Percentiles rank a stretch among this genome's conserved stretches.
phyloP scores from a whole-genome alignment of 2,888 invertebrate genomes.

The Dolomedes plantarius region DNA sequence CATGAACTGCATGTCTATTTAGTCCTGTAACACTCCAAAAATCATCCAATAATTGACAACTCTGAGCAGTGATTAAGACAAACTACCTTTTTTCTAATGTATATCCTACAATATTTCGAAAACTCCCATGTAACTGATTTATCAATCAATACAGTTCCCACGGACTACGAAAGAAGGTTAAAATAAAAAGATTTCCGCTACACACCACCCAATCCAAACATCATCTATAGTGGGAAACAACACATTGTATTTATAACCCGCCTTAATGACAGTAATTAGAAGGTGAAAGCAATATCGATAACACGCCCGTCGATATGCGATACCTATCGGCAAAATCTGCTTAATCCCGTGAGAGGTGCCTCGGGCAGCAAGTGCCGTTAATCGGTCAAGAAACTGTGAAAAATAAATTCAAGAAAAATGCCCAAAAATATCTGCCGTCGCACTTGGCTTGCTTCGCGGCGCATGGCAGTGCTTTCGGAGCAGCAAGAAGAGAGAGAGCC shows the following conservation, averaged over 20 bases:
- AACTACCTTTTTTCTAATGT: no score
- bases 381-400: conserved; percentile 58
- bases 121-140: no score
- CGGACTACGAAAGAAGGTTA: no score
- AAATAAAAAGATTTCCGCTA: no score
- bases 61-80: no score
- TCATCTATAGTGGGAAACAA: background rate
- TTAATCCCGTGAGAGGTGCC: background rate
- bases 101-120: no score
- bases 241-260: background rate
- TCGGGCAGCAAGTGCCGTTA: background rate
- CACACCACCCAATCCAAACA: no score
- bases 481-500: background rate
- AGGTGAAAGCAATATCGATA: conserved; percentile 29
- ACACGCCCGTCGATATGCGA: background rate
- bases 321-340: background rate
- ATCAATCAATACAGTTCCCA: no score
- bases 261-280: conserved; percentile 53
- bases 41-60: no score
- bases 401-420: conserved; percentile 14
- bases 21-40: no score
- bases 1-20: no score
- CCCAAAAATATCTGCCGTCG: conserved; percentile 25
- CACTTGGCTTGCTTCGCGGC: conserved; percentile 18
- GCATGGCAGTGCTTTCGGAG: background rate